A percentile compares a stretch with the other conserved stretches of the same genome.
Evolutionary conservation across 1,140 invertebrate genomes (phyloP).

Genomic region (Trissolcus basalis): DNA sequence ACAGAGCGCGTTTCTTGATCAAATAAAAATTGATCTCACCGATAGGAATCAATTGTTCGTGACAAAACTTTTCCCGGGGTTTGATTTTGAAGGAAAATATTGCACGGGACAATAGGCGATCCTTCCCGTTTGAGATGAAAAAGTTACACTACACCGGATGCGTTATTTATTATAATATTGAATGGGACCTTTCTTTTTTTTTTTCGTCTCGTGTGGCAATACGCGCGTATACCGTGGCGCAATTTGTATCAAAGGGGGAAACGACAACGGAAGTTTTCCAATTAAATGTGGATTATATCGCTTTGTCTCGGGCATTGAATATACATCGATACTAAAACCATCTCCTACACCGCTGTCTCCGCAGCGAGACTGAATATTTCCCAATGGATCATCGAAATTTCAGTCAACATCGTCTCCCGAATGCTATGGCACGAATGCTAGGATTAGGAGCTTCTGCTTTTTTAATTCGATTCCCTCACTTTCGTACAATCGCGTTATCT

Average conservation of each 20-base stretch:
- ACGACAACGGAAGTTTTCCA: slow-evolving; percentile 71
- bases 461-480: slow-evolving; percentile 61
- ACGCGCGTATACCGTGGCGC: slow-evolving; percentile 14
- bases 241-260: slow-evolving; percentile 58
- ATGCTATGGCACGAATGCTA: slow-evolving; percentile 56
- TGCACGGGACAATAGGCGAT: too few species aligned
- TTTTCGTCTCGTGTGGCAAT: too few species aligned
- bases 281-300: slow-evolving; percentile 75
- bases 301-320: slow-evolving; percentile 74
- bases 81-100: too few species aligned
- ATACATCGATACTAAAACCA: slow-evolving; percentile 70
- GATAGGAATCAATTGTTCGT: too few species aligned
- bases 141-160: too few species aligned
- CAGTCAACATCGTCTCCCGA: slow-evolving; percentile 61
- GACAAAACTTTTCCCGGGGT: too few species aligned
- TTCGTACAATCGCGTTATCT: slow-evolving; percentile 58
- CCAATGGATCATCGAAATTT: slow-evolving; percentile 63
- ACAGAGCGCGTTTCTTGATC: too few species aligned
- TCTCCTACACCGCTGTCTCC: slow-evolving; percentile 52
- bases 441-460: slow-evolving; percentile 60
- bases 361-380: slow-evolving; percentile 57
- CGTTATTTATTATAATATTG: too few species aligned
- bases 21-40: too few species aligned
- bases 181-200: too few species aligned
- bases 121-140: too few species aligned